Evolutionary conservation across 2,888 invertebrate genomes (phyloP).

Genomic region (Philereme transversata): DNA sequence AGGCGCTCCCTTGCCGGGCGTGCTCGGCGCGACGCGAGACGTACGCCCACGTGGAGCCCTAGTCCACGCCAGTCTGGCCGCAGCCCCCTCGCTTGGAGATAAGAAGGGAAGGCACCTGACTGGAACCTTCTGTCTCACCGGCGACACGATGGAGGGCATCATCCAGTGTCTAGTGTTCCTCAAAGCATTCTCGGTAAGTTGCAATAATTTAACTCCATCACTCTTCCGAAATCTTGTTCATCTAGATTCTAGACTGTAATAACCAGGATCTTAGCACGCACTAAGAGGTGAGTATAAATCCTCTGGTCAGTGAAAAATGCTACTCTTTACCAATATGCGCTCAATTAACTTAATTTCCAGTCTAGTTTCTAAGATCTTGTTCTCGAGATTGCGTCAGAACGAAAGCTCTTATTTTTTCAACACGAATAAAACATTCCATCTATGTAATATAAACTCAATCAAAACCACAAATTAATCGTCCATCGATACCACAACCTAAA

Average conservation of each 20-base stretch:
- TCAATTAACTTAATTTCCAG: no score
- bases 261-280: no score
- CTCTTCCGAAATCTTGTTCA: no score
- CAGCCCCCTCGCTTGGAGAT: constrained; percentile 87
- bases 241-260: no score
- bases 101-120: constrained; percentile 92
- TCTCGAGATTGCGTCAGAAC: no score
- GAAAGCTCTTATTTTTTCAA: no score
- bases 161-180: constrained; percentile 96
- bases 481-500: constrained; percentile 30
- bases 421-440: no score
- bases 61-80: constrained; percentile 90
- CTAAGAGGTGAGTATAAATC: no score
- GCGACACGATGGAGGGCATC: constrained; percentile 96
- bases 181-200: constrained; percentile 96
- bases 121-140: constrained; percentile 94
- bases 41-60: constrained; percentile 87
- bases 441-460: background rate
- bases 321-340: no score
- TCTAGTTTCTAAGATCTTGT: no score
- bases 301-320: no score
- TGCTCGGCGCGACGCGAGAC: constrained; percentile 80
- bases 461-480: constrained; percentile 18
- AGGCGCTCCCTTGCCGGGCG: constrained; percentile 86
- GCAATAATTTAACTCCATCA: background rate